Evolutionary conservation across 2,888 invertebrate species (phyloP), one percentile per base, ranked within the genome.

Genomic region (Andrena hattorfiana): DNA sequence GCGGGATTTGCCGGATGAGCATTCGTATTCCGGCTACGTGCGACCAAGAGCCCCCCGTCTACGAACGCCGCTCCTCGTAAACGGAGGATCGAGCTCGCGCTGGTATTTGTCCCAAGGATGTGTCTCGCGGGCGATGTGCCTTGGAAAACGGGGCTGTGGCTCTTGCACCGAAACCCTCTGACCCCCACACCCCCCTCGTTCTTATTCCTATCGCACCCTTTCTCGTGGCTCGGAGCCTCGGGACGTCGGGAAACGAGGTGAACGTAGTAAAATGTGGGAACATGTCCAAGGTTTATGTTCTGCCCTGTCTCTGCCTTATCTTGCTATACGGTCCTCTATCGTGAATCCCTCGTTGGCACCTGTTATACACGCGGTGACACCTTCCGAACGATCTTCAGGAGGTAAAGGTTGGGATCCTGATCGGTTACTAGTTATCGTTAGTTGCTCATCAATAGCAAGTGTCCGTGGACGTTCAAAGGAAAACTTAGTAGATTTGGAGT

Each of bases 1-100:
- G 49, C 62, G 42, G 81, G 83, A 86, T 82, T 82, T 79, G 74
- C 76, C 8, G 56, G 28, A 64, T n/a, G 76, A 70, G 56, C 75
- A 85, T 87, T 88, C 78, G 85, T 85, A 88, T 88, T 87, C 89
- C 67, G 64, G 48, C n/a, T 56, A 64, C 74, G 81, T 68, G 49
- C 71, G 51, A 66, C 68, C 62, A 32, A 48, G 20, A 20, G 59
- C 28, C 69, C 10, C 59, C 69, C n/a, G 67, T 16, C 51, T 26
- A 32, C 48, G 32, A 64, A 30, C 59, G 32, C n/a, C 51, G 67
- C 71, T 66, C 32, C 72, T 75, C 85, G 83, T 83, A 85, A 82
- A 85, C 75, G 75, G 79, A 68, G 83, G 56, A 79, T 79, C 69
- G 71, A 49, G 23, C 69, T 20, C 32, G 35, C 54, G 48, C 62